phyloP scores from a whole-genome alignment of 2,113 vertebrate genomes.

The Alethe diademata region DNA sequence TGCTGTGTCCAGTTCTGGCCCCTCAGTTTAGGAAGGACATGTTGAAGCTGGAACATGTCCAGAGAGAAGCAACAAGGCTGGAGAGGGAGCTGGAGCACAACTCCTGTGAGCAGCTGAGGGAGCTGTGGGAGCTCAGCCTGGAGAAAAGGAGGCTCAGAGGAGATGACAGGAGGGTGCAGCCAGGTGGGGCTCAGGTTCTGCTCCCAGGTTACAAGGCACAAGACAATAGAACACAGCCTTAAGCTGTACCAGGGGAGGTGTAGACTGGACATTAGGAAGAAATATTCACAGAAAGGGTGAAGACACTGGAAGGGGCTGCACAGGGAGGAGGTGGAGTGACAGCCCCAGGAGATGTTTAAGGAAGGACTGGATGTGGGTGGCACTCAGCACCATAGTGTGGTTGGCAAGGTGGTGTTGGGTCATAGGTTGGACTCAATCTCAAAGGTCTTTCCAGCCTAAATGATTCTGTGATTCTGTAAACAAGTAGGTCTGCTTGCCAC shows the following conservation, averaged over 20 bases:
- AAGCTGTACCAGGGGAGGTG: neutral
- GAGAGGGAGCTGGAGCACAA: neutral
- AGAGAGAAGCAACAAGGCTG: neutral
- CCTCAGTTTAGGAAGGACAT: neutral
- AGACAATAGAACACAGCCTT: too few relatives aligned
- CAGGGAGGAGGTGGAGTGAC: neutral
- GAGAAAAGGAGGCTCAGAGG: neutral
- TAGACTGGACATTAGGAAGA: neutral
- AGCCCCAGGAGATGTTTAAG: neutral
- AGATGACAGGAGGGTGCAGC: neutral
- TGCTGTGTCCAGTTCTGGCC: neutral
- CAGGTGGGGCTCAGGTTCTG: neutral
- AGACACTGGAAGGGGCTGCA: neutral
- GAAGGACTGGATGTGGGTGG: neutral
- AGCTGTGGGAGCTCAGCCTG: neutral
- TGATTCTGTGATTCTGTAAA: neutral
- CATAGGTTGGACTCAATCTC: neutral
- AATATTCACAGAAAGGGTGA: neutral
- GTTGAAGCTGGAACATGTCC: neutral
- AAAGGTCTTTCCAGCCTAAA: neutral
- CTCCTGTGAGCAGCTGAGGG: neutral
- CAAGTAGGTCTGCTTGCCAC: fast-evolving
- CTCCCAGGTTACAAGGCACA: neutral
- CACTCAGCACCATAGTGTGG: neutral
- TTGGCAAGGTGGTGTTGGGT: neutral